These are phyloP conservation scores for Fabriciana adippe DNA, from an alignment of 2,888 invertebrate genomes.

Conservation along the genomic window DNA sequence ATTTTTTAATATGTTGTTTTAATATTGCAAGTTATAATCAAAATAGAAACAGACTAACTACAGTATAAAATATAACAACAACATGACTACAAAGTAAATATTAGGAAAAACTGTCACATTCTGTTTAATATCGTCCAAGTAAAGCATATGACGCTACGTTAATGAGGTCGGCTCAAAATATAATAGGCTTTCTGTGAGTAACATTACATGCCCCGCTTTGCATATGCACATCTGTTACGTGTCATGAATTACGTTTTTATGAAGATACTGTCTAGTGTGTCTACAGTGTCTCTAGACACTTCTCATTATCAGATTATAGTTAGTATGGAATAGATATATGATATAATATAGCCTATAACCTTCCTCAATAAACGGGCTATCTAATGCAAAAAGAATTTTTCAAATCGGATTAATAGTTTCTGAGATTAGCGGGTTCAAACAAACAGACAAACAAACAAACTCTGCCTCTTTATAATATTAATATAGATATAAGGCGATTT, in stretches of 20 bases:
- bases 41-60: neutral
- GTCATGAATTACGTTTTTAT: conserved; percentile 13
- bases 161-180: conserved; percentile 41
- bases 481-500: no score
- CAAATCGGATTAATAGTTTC: no score
- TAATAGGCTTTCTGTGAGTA: conserved; percentile 41
- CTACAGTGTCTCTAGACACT: no score
- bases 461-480: no score
- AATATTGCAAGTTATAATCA: neutral
- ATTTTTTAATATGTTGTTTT: neutral
- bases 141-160: conserved; percentile 40
- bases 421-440: no score
- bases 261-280: neutral
- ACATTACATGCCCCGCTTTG: conserved; percentile 35
- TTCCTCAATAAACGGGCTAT: no score
- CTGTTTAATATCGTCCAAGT: conserved; percentile 37
- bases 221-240: conserved; percentile 29
- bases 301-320: no score
- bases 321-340: no score
- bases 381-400: no score
- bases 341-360: no score
- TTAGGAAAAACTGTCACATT: conserved; percentile 24
- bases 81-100: neutral
- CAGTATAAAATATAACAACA: conserved; percentile 9
- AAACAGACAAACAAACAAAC: no score